Base-by-base conservation (phyloP, 1,140 invertebrate genomes). In the Papilio dardanus region DNA sequence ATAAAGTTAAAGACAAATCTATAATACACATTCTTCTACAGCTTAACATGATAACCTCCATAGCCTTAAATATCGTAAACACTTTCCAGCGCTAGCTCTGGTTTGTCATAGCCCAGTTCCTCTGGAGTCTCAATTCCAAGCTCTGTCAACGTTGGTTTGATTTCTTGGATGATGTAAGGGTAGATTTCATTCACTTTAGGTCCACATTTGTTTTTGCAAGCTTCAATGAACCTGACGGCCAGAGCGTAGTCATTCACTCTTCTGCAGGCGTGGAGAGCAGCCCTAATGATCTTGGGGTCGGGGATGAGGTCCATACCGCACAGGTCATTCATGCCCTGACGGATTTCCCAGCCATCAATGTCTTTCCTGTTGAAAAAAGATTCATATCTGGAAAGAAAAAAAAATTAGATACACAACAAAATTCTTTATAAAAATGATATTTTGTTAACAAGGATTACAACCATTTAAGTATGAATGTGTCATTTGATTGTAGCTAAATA, bases 81-180 rank as follows among this genome's bases (percentile, higher is more conserved):
- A 87, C 94, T 95, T 82, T 96, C 88, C 75, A 98, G 94, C 75
- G 96, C 97, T 87, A 99, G 94, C 94, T 99, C 99, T 69, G 99
- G 99, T 93, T 99, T 98, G 92, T 99, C 98, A 88, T 98, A 99
- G 68, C 99, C 99, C 82, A 99, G 94, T 88, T 99, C 98, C 94
- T 99, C 99, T 14, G 97, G 97, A 21, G 99, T 99, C 31, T 96
- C 96, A 81, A 99, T 97, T 24, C 99, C 99, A 40, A 99, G 94
- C 94, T 99, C 98, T 66, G 96, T 95, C 14, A 99, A 94, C 14
- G 98, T 99, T 40, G 99, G 99, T 83, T 95, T 95, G 83, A 99
- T 98, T 95, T 99, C 98, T 95, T 99, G 96, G 50, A 99, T 90
- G 80, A 99, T 95, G 88, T 98, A 99, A 8, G 98, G 98, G 87